These are phyloP conservation scores for Micromys minutus DNA, from an alignment of 2,113 vertebrate species.

Conservation along the genomic window DNA sequence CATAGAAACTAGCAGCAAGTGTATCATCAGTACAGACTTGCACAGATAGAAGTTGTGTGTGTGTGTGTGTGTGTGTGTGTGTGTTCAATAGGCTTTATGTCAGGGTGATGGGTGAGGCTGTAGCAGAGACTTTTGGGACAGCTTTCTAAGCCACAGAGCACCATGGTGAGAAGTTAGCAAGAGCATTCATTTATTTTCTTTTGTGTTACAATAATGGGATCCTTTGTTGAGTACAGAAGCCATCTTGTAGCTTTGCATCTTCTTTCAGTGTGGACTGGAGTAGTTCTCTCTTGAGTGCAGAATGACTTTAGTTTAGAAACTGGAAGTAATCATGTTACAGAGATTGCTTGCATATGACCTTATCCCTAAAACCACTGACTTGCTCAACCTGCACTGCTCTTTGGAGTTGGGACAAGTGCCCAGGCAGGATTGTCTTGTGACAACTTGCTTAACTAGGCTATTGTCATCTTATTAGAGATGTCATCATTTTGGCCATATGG, in stretches of 20 bases:
- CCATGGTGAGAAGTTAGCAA: not conserved
- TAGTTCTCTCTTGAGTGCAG: conserved; percentile 53
- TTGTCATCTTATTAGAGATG: conserved; percentile 81
- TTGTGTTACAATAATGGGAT: conserved; percentile 66
- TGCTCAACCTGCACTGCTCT: conserved; percentile 59
- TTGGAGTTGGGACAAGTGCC: conserved; percentile 76
- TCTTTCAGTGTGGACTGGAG: conserved; percentile 13
- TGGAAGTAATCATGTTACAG: conserved; percentile 15
- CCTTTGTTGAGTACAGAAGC: not conserved
- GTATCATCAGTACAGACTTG: not conserved
- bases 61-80: not conserved
- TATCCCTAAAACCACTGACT: conserved; percentile 64
- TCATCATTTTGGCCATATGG: conserved; percentile 76
- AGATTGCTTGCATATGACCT: conserved; percentile 61
- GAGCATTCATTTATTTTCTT: conserved; percentile 64
- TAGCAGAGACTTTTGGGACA: not conserved
- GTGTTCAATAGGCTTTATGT: not conserved
- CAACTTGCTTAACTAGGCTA: conserved; percentile 77
- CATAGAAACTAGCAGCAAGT: not conserved
- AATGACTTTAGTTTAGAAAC: not conserved
- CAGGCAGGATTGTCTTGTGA: conserved; percentile 70
- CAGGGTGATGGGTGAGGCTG: not conserved
- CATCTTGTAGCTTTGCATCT: conserved; percentile 46
- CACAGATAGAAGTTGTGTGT: not conserved
- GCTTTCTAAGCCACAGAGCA: conserved; percentile 73